Conservation (phyloP, 2,113 vertebrate species). For the Picathartes gymnocephalus region DNA sequence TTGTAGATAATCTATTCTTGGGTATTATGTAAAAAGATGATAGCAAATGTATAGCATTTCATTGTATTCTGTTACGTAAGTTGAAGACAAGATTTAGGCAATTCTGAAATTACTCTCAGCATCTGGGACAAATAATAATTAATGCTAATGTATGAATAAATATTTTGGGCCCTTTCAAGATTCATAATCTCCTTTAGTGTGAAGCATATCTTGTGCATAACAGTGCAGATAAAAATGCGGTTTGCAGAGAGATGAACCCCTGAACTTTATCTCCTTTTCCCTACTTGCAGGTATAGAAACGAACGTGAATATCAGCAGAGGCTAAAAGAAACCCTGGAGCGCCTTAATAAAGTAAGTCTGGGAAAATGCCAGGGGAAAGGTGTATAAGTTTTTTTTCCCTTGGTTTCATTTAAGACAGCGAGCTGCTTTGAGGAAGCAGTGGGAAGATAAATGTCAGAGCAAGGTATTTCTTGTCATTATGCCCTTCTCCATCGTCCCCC, state of each 20-base stretch:
- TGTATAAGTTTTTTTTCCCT: neutral
- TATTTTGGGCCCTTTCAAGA: neutral
- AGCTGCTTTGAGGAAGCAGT: neutral
- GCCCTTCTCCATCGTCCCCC: neutral
- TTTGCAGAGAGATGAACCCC: neutral
- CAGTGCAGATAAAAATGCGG: neutral
- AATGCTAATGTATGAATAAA: neutral
- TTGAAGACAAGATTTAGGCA: neutral
- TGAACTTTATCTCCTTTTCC: neutral
- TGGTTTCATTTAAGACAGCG: neutral
- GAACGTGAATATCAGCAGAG: constrained; percentile 89
- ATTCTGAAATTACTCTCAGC: neutral
- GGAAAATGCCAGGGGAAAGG: neutral
- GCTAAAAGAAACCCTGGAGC: constrained; percentile 81
- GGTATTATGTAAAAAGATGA: neutral
- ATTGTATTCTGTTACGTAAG: neutral
- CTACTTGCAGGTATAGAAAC: constrained; percentile 83
- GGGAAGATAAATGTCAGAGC: neutral
- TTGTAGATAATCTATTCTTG: neutral
- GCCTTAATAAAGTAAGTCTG: constrained; percentile 87
- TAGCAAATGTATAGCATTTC: neutral
- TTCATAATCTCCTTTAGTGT: neutral
- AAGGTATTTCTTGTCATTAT: neutral
- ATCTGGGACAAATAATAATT: neutral
- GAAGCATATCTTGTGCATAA: neutral